These are phyloP conservation scores for Andrena minutula DNA, from an alignment of 2,888 invertebrate species.

Conservation along the genomic window DNA sequence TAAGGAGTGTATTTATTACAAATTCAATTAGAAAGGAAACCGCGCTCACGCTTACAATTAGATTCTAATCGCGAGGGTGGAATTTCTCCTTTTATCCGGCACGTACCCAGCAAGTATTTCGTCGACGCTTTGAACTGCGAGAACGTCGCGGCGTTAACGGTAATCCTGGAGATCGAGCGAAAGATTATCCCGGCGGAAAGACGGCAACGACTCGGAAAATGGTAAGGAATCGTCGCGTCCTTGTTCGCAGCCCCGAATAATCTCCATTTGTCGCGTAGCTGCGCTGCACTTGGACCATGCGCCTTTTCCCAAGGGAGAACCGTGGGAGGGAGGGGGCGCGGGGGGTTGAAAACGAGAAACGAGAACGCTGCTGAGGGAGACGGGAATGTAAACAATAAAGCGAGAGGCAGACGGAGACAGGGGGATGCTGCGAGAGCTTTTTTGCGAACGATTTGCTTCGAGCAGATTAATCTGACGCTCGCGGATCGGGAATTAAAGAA, in stretches of 20 bases:
- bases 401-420: not conserved
- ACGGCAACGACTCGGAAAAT: constrained; percentile 73
- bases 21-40: constrained; percentile 44
- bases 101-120: constrained; percentile 39
- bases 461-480: not conserved
- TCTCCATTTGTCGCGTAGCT: constrained; percentile 62
- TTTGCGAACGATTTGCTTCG: not conserved
- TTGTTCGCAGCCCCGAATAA: constrained; percentile 65
- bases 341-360: not conserved
- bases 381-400: constrained; percentile 38
- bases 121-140: constrained; percentile 42
- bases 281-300: constrained; percentile 28
- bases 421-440: not conserved
- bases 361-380: not conserved
- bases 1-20: not conserved
- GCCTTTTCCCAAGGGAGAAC: constrained; percentile 35
- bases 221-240: constrained; percentile 62
- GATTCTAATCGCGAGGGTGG: constrained; percentile 32
- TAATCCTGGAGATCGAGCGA: constrained; percentile 73
- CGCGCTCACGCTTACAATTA: constrained; percentile 23
- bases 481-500: too few relatives aligned
- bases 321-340: not conserved
- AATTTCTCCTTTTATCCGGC: constrained; percentile 14
- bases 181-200: constrained; percentile 71
- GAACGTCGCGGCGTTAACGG: constrained; percentile 63